Base-by-base conservation (phyloP, 92 coral and sea anemone species). In the Heteractis magnifica region DNA sequence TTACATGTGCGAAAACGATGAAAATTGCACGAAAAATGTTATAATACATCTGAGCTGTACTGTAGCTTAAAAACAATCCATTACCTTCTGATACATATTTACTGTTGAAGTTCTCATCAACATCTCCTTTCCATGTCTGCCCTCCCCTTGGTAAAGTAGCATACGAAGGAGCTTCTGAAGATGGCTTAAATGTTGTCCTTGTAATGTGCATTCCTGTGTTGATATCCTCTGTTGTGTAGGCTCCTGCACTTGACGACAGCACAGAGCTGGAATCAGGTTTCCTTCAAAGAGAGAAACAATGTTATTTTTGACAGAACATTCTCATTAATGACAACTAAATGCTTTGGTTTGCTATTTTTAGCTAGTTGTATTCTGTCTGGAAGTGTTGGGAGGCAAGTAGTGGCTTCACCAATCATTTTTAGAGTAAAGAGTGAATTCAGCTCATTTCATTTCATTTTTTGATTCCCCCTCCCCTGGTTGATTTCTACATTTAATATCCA, bases 61-160 rank as follows among this genome's bases (percentile, higher is more conserved):
- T 56, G 13, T 56, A 58, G 64, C 3, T 58, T 15, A 58, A 58
- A 10, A 58, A 12, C 64, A 58, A 58, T 3, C 70, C 10, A 41
- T 58, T 78, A 80, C 83, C 83, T 80, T 80, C 83, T 55, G 71
- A 26, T 51, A 64, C 81, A 75, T 71, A 83, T 23, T 73, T 75
- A 15, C 20, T 19, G 64, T 84, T 84, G 26, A 52, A 84, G 82
- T 84, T 84, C 52, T 84, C 87, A 84, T 84, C 82, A 4, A 84
- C 82, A n/a, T 84, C 87, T 49, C 83, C 87, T 70, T 71, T 87
- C 88, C 92, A 89, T 50, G 56, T 76, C 80, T 84, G 86, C 44
- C 78, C 76, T 10, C 86, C 89, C 85, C 98, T 87, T 20, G 98
- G 98, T 72, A 95, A 83, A 10, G 98, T 95, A 23, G 94, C 98